Evolutionary conservation across 2,888 invertebrate species (phyloP), one percentile per base, ranked within the genome.

Genomic region (Rugalucina vietnamica): DNA sequence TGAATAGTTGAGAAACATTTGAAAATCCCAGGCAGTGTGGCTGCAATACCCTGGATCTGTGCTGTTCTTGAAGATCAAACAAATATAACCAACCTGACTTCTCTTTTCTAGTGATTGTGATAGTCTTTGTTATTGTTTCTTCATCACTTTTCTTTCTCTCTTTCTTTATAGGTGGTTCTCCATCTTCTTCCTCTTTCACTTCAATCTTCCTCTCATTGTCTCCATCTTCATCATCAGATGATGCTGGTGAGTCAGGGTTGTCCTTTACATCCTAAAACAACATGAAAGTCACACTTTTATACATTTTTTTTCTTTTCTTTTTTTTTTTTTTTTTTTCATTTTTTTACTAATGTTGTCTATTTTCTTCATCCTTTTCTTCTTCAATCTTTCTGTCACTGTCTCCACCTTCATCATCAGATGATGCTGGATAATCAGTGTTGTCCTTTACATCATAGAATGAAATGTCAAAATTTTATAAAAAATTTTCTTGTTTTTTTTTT

Each of bases 371-470:
- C 39, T 83, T 82, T 18, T 84, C 78, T 50, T 85, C 81, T 37
- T 77, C 83, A 60, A 82, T 80, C 29, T n/a, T 78, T 1, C 85
- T 80, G 21, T 86, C 84, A 43, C 82, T 81, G 12, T 89, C 89
- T 18, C 84, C 82, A 3, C 85, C 87, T 29, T 89, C 91, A 27
- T 89, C 90, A 72, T 90, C 86, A n/a, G 39, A 39, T n/a, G 72
- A 72, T 2, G 83, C 79, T 36, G 81, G 83, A 5, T 70, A 76
- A 5, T 87, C 85, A 27, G 76, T 78, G 37, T 83, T 79, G n/a
- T 85, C 85, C 37, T 79, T 79, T 10, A 81, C 79, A 32, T 72
- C 72, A 37, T 72, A 43, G 10, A 72, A 34, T 18, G n/a, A n/a
- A n/a, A n/a, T n/a, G n/a, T n/a, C n/a, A n/a, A n/a, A n/a, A n/a